phyloP scores from a whole-genome alignment of 2,113 vertebrate genomes.

The Bostrychus sinensis region DNA sequence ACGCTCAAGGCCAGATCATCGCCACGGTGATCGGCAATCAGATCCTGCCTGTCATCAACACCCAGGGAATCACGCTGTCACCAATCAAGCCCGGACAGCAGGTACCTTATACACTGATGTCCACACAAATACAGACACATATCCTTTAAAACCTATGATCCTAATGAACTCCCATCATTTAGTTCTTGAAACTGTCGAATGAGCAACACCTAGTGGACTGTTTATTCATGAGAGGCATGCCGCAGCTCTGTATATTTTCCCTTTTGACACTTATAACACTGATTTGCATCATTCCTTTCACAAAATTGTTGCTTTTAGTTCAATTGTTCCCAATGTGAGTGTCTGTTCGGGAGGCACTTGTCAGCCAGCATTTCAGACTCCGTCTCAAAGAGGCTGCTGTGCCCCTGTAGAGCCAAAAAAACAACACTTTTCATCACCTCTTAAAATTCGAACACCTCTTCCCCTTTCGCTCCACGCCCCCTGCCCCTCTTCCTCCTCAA shows the following conservation, averaged over 20 bases:
- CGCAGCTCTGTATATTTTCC: constrained; percentile 11
- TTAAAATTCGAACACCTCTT: constrained; percentile 55
- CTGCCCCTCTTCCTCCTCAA: constrained; percentile 18
- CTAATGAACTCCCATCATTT: constrained; percentile 4
- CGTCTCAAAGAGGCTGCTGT: constrained; percentile 48
- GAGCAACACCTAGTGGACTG: constrained; percentile 64
- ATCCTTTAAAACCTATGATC: constrained; percentile 21
- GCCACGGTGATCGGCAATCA: constrained; percentile 99
- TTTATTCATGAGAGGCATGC: constrained; percentile 32
- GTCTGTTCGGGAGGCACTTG: constrained; percentile 51
- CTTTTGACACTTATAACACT: constrained; percentile 33
- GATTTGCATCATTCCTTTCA: constrained; percentile 51
- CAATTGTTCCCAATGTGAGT: constrained; percentile 8
- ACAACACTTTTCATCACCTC: constrained; percentile 63
- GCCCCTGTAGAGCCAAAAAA: constrained; percentile 55
- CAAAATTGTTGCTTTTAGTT: constrained; percentile 34
- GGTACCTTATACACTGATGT: constrained; percentile 75
- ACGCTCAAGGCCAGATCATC: constrained; percentile 99
- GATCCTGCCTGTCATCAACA: constrained; percentile 99
- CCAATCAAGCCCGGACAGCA: constrained; percentile 98
- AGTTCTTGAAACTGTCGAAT: constrained; percentile 39
- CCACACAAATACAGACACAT: constrained; percentile 19
- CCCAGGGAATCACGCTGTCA: constrained; percentile 98
- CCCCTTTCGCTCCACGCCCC: constrained; percentile 31
- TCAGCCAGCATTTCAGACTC: constrained; percentile 61